Conservation (phyloP, 2,113 vertebrate species). For the Mirounga angustirostris region DNA sequence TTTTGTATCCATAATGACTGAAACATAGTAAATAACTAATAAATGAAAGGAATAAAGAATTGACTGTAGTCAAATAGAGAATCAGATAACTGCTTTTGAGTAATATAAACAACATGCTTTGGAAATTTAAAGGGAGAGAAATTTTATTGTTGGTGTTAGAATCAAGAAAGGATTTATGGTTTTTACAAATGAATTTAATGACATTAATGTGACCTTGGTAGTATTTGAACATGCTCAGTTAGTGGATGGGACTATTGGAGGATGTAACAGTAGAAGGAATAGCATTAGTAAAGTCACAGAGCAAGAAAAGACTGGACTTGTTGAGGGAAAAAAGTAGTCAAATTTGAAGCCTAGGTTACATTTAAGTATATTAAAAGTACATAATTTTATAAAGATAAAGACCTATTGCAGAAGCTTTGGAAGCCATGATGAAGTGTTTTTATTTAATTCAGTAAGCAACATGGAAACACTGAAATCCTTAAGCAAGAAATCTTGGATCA, state of each 20-base stretch:
- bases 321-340: not conserved
- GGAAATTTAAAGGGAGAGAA: not conserved
- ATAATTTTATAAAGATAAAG: not conserved
- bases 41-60: not conserved
- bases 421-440: not conserved
- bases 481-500: not conserved
- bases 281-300: not conserved
- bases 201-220: not conserved
- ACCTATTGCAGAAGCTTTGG: not conserved
- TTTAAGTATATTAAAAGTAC: not conserved
- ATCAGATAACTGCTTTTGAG: not conserved
- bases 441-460: constrained; percentile 18
- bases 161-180: not conserved
- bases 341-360: not conserved
- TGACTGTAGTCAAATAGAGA: not conserved
- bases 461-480: not conserved
- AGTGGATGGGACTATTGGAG: not conserved
- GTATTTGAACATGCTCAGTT: not conserved
- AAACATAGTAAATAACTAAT: not conserved
- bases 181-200: not conserved
- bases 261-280: not conserved
- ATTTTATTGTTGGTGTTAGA: not conserved
- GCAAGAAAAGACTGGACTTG: not conserved
- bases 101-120: not conserved
- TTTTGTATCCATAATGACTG: not conserved